Conservation (phyloP, 2,113 vertebrate genomes). For the Nycticryphes semicollaris region DNA sequence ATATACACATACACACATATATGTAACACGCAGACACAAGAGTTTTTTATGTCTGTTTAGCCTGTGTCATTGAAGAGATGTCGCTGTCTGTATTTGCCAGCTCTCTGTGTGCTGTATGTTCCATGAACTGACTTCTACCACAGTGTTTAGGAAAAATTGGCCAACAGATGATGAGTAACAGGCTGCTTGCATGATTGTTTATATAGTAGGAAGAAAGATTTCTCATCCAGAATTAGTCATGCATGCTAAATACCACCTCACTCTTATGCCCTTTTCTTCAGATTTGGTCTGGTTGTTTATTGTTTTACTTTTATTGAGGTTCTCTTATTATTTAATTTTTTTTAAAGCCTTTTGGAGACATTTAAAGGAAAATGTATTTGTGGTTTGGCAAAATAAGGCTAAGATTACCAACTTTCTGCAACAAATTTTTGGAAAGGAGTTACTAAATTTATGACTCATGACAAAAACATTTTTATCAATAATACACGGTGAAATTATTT, state of each 20-base stretch:
- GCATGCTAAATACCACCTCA: not conserved
- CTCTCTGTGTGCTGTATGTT: not conserved
- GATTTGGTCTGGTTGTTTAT: not conserved
- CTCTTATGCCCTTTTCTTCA: not conserved
- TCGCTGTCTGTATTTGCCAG: not conserved
- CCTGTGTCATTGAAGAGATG: not conserved
- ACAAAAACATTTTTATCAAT: not conserved
- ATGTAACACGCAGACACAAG: not conserved
- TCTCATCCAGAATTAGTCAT: not conserved
- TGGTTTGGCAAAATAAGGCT: not conserved
- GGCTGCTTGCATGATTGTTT: not conserved
- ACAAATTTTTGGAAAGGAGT: not conserved
- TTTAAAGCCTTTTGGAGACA: not conserved
- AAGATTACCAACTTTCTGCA: not conserved
- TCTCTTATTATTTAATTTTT: not conserved
- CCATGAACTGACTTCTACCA: not conserved
- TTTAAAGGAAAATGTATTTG: not conserved
- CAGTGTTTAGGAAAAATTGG: not conserved
- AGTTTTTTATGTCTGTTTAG: not conserved
- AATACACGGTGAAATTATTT: not conserved
- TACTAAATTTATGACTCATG: not conserved
- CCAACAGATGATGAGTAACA: not conserved
- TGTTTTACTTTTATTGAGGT: not conserved
- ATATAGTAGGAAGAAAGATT: not conserved
- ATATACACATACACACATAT: too few relatives aligned